A percentile compares a stretch with the other conserved stretches of the same genome.
phyloP scores from a whole-genome alignment of 2,888 invertebrate genomes.

The Limenitis camilla region DNA sequence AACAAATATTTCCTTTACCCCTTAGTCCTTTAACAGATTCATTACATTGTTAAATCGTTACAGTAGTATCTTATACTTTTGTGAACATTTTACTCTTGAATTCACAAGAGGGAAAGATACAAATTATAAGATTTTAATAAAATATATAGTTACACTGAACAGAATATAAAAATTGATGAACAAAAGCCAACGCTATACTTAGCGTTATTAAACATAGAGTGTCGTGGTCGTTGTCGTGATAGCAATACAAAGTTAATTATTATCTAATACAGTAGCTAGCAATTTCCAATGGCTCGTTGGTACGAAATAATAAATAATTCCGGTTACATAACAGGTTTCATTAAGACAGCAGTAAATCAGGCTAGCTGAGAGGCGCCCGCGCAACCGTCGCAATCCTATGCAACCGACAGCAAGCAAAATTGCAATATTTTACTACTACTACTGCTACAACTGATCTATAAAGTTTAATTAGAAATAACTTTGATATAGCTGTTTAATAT shows the following conservation, averaged over 20 bases:
- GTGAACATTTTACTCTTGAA: no score
- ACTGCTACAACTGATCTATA: neutral
- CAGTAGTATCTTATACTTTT: no score
- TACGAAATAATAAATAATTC: slow-evolving; percentile 71
- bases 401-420: slow-evolving; percentile 41
- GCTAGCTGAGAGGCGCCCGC: slow-evolving; percentile 59
- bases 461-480: no score
- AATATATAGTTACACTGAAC: no score
- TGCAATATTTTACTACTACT: slow-evolving; percentile 6
- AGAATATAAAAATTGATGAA: no score
- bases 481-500: no score
- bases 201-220: slow-evolving; percentile 8
- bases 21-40: no score
- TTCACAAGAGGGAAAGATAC: no score
- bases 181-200: neutral
- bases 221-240: slow-evolving; percentile 22
- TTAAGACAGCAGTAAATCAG: slow-evolving; percentile 69
- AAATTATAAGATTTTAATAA: no score
- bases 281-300: slow-evolving; percentile 49
- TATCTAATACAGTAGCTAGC: slow-evolving; percentile 62
- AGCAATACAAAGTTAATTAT: slow-evolving; percentile 57
- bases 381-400: slow-evolving; percentile 42
- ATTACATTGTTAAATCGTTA: no score
- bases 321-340: slow-evolving; percentile 72
- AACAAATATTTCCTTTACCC: no score